phyloP scores from a whole-genome alignment of 2,797 vertebrate genomes.

The Poeciliopsis turneri region DNA sequence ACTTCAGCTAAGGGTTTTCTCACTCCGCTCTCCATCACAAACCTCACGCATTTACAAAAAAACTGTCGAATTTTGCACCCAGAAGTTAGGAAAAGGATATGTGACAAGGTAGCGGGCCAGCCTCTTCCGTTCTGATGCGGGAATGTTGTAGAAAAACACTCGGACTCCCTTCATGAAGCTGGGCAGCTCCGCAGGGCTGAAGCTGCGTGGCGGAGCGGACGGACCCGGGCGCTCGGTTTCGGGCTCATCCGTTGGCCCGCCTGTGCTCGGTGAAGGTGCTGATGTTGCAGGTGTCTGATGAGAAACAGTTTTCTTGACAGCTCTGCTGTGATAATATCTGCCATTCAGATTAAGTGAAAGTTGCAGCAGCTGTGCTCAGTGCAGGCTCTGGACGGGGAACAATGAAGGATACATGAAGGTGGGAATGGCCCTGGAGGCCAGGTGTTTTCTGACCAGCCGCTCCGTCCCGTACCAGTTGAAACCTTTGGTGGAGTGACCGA shows the following conservation, averaged over 20 bases:
- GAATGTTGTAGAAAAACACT: conserved; percentile 84
- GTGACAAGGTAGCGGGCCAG: conserved; percentile 82
- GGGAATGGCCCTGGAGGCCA: conserved; percentile 84
- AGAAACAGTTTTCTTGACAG: conserved; percentile 17
- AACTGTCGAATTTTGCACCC: neutral
- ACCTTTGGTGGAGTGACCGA: conserved; percentile 88
- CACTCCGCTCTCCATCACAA: neutral
- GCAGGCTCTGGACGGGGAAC: neutral
- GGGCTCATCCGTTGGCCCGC: neutral
- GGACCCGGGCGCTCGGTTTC: conserved; percentile 17
- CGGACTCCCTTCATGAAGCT: conserved; percentile 80
- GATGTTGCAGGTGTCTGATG: conserved; percentile 31
- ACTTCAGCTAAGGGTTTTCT: conserved; percentile 69
- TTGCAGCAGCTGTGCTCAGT: neutral
- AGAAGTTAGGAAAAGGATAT: conserved; percentile 77
- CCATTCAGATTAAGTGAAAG: conserved; percentile 40
- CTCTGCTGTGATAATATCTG: conserved; percentile 89
- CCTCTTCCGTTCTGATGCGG: conserved; percentile 76
- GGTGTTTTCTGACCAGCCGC: conserved; percentile 89
- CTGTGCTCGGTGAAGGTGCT: neutral
- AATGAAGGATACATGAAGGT: conserved; percentile 88
- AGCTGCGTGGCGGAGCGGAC: neutral
- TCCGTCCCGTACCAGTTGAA: conserved; percentile 98
- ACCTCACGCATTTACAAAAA: neutral
- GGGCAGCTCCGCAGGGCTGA: conserved; percentile 48